These are phyloP conservation scores for Anthopleura sola DNA, from an alignment of 64 coral and sea anemone species.

Conservation along the genomic window DNA sequence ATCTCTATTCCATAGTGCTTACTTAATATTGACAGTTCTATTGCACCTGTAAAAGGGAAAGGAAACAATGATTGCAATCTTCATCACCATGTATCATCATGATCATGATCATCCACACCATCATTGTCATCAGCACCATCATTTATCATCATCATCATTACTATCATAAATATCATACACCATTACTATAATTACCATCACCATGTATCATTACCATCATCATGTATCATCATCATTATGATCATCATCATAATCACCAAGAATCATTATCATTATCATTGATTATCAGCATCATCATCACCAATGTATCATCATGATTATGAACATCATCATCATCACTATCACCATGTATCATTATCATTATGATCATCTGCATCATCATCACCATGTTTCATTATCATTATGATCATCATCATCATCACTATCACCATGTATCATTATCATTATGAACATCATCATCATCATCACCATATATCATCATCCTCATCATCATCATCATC, in stretches of 20 bases:
- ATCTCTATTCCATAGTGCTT: constrained; percentile 92
- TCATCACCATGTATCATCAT: background rate
- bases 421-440: too few relatives aligned
- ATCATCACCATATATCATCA: background rate
- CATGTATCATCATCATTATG: background rate
- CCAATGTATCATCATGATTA: background rate
- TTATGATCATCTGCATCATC: too few relatives aligned
- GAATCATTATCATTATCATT: too few relatives aligned
- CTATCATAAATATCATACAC: background rate
- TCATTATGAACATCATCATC: too few relatives aligned
- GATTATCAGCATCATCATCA: background rate
- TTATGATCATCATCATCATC: too few relatives aligned
- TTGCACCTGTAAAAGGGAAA: constrained; percentile 55
- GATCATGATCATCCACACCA: background rate
- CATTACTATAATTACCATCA: background rate
- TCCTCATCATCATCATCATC: too few relatives aligned
- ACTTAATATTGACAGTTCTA: constrained; percentile 90
- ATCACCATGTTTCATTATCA: too few relatives aligned
- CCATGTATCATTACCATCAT: background rate
- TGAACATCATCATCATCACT: background rate
- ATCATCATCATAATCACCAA: background rate
- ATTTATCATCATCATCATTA: background rate
- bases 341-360: too few relatives aligned
- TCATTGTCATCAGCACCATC: background rate
- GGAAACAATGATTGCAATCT: background rate